Base-by-base conservation (phyloP, 1,140 invertebrate species). In the Zaprionus lachaisei region DNA sequence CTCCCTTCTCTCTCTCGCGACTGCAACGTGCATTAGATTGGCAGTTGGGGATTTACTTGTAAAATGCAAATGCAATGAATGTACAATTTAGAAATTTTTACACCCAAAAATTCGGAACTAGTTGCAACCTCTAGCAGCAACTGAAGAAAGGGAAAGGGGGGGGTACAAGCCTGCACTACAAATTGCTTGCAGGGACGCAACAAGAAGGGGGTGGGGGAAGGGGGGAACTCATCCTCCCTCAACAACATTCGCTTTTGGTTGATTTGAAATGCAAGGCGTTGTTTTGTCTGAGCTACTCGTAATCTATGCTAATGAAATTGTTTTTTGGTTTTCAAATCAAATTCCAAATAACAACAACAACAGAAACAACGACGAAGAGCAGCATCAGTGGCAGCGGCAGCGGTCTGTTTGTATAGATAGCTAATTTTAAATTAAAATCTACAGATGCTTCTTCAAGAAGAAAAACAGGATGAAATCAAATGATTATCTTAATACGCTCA, bases 61-160 rank as follows among this genome's bases (percentile, higher is more conserved):
- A 89, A 89, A 89, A 89, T 89, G 85, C 85, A 89, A 89, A 89
- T 89, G 85, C 81, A 89, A 89, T 89, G 85, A 90, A 89, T 89
- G 85, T 85, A 89, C 85, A 89, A 90, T 89, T 89, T 89, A 90
- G 81, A 80, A 85, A 85, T 89, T 89, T 90, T 85, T 89, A 90
- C 86, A 89, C 85, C 79, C 72, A 90, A 83, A 90, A 84, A 51
- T 51, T 51, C 20, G 4, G 12, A 24, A 51, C 47, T 20, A 24
- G 20, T 20, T 90, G 72, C 72, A 34, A 12, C 28, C 28, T 54
- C 41, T 34, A 63, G 57, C 67, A 75, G 31, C 69, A 44, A 70
- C 64, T 72, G 9, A 34, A 34, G 4, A 11, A 9, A 9, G 31
- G 31, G 31, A 9, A 6, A 2, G 28, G 7, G 28, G 6, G 1